Evolutionary conservation across 2,888 invertebrate genomes (phyloP).

Genomic region (Allophyes oxyacanthae): DNA sequence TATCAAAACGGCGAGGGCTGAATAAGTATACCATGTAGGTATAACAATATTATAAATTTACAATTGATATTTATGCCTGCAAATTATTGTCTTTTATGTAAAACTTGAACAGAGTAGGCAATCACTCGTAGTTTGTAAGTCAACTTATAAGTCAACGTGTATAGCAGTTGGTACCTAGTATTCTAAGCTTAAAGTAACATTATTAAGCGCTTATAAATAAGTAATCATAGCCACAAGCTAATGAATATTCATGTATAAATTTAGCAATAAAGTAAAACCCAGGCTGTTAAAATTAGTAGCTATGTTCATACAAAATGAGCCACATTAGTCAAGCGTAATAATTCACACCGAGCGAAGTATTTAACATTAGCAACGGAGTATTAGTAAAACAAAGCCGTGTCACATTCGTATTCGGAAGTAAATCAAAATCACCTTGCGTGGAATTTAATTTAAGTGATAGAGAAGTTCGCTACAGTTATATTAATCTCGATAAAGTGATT

Average conservation of each 20-base stretch:
- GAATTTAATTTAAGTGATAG: constrained; percentile 32
- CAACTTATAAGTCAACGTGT: no score
- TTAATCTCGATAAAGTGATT: constrained; percentile 54
- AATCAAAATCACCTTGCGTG: constrained; percentile 32
- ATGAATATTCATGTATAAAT: constrained; percentile 42
- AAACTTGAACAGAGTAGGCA: no score
- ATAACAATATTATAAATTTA: no score
- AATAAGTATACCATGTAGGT: no score
- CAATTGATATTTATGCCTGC: no score
- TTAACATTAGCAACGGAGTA: constrained; percentile 31
- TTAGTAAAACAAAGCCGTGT: constrained; percentile 28
- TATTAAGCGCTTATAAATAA: constrained; percentile 6
- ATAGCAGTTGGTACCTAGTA: no score
- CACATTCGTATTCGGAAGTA: constrained; percentile 26
- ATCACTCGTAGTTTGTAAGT: no score
- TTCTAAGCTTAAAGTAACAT: no score
- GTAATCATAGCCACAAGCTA: constrained; percentile 26
- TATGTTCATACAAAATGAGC: constrained; percentile 34
- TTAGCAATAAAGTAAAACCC: constrained; percentile 39
- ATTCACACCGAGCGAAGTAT: constrained; percentile 25
- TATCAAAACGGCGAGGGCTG: no score
- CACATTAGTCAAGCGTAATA: constrained; percentile 39
- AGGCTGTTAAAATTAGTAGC: constrained; percentile 41
- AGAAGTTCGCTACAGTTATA: constrained; percentile 35
- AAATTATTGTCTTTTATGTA: no score